phyloP scores from a whole-genome alignment of 2,888 invertebrate genomes.

The Sarcophaga caerulescens region DNA sequence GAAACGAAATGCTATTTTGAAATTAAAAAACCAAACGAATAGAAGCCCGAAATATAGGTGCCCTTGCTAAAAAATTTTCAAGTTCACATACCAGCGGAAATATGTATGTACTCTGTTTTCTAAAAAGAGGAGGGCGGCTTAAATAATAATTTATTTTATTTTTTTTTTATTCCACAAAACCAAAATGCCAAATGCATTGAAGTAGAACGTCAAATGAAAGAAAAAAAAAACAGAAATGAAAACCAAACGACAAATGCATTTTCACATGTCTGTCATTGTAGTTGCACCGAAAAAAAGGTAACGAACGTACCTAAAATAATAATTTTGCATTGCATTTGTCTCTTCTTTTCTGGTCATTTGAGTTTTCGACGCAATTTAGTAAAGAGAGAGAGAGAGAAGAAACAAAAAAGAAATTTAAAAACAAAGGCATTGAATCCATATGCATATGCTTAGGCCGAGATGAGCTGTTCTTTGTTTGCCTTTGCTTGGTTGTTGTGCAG shows the following conservation, averaged over 20 bases:
- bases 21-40: too few relatives aligned
- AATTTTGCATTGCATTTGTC: slow-evolving; percentile 49
- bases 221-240: too few relatives aligned
- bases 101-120: slow-evolving; percentile 7
- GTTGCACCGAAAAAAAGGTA: slow-evolving; percentile 7
- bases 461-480: slow-evolving; percentile 26
- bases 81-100: slow-evolving; percentile 76
- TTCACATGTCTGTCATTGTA: slow-evolving; percentile 72
- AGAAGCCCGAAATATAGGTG: slow-evolving; percentile 72
- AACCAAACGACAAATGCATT: slow-evolving; percentile 70
- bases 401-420: neutral
- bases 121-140: slow-evolving; percentile 56
- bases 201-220: slow-evolving; percentile 50
- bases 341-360: neutral
- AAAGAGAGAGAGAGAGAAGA: neutral
- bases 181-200: slow-evolving; percentile 44
- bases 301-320: slow-evolving; percentile 20
- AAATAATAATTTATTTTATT: slow-evolving; percentile 31
- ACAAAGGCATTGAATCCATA: slow-evolving; percentile 26
- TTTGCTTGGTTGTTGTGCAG: neutral
- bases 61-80: slow-evolving; percentile 77
- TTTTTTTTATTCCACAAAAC: slow-evolving; percentile 31
- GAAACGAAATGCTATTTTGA: slow-evolving; percentile 19
- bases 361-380: neutral
- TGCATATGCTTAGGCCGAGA: slow-evolving; percentile 52